Evolutionary conservation across 2,113 vertebrate species (phyloP).

Genomic region (Megalops atlanticus): DNA sequence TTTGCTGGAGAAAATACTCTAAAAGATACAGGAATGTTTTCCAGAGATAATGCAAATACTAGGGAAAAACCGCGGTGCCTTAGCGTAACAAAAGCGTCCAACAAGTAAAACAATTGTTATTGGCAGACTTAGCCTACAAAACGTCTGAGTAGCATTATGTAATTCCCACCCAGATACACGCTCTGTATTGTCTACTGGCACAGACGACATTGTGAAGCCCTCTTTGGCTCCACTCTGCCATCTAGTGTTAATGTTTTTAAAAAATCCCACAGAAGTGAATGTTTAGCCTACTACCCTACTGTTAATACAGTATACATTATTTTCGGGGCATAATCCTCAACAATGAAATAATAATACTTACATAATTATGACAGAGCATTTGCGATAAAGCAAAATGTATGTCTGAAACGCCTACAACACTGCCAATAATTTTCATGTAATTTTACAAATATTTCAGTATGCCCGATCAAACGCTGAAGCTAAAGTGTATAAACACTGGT

Average conservation of each 20-base stretch:
- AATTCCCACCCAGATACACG: slow-evolving; percentile 48
- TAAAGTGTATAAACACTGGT: background rate
- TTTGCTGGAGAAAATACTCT: too few relatives aligned
- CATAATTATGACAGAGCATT: too few relatives aligned
- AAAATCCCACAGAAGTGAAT: slow-evolving; percentile 11
- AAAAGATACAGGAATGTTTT: too few relatives aligned
- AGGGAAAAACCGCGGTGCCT: background rate
- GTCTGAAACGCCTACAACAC: too few relatives aligned
- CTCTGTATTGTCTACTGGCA: slow-evolving; percentile 24
- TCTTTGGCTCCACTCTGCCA: slow-evolving; percentile 78
- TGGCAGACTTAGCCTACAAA: background rate
- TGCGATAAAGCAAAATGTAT: too few relatives aligned
- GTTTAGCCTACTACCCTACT: background rate
- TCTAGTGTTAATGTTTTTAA: slow-evolving; percentile 73
- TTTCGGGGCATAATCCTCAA: background rate
- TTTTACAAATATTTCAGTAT: too few relatives aligned
- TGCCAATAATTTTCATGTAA: too few relatives aligned
- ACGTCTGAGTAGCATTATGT: slow-evolving; percentile 48
- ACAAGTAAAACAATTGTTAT: slow-evolving; percentile 1
- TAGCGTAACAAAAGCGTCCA: background rate
- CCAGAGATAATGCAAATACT: too few relatives aligned
- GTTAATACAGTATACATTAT: background rate
- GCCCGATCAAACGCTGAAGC: background rate
- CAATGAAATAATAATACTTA: background rate
- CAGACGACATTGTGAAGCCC: slow-evolving; percentile 11